These are phyloP conservation scores for Tromatobia lineatoria DNA, from an alignment of 2,888 invertebrate species.

Conservation along the genomic window DNA sequence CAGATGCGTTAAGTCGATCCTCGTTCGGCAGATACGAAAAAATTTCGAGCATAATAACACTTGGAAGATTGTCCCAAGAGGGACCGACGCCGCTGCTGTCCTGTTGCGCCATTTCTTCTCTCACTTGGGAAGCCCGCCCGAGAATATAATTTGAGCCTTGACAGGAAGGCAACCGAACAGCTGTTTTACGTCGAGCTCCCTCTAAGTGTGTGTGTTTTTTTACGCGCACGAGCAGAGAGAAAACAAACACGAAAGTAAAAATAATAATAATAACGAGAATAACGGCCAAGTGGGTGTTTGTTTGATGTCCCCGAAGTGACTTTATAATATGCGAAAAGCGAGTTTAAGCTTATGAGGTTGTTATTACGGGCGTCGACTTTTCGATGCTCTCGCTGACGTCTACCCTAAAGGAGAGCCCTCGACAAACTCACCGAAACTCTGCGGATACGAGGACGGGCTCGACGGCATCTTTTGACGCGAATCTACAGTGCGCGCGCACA, in stretches of 20 bases:
- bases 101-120: slow-evolving; percentile 80
- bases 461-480: slow-evolving; percentile 57
- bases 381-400: background rate
- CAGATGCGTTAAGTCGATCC: slow-evolving; percentile 82
- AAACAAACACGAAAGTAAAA: background rate
- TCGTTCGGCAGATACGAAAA: slow-evolving; percentile 84
- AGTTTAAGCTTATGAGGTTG: no score
- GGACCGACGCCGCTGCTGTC: slow-evolving; percentile 76
- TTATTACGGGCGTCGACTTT: no score
- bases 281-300: background rate
- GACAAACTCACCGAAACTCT: slow-evolving; percentile 42
- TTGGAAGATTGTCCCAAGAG: slow-evolving; percentile 85
- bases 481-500: background rate
- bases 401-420: slow-evolving; percentile 38
- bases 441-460: slow-evolving; percentile 20
- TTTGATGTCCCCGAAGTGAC: background rate
- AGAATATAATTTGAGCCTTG: slow-evolving; percentile 48
- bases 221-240: background rate
- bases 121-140: background rate
- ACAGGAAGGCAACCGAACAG: slow-evolving; percentile 64
- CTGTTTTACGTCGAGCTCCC: slow-evolving; percentile 44
- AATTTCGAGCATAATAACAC: slow-evolving; percentile 85
- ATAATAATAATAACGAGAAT: background rate
- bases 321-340: background rate
- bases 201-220: background rate